Evolutionary conservation across 2,888 invertebrate species (phyloP), one percentile per base, ranked within the genome.

Genomic region (Marasmarcha lunaedactyla): DNA sequence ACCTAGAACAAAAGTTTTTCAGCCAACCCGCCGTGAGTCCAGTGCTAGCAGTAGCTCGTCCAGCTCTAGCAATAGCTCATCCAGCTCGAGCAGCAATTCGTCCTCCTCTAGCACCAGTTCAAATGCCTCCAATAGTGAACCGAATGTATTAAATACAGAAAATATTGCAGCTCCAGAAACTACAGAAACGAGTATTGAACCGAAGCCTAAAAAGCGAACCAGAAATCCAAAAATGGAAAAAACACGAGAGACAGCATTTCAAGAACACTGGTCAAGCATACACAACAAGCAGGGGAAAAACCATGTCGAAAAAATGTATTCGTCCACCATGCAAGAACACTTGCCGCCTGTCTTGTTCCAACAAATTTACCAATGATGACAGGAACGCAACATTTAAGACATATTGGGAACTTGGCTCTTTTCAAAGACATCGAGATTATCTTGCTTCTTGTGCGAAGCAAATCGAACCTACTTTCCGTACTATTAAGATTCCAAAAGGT

Each of bases 171-270:
- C 13, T 27, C 20, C 35, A 38, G 38, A 14, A 11, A 38, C 11
- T 38, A 15, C 27, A 37, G 30, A 37, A 27, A 15, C 30, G 15
- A 37, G 30, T 37, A 30, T 27, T 26, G 15, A 30, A 15, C 26
- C 36, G 14, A 42, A 42, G 38, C 38, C 36, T 36, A 42, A 42
- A 42, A 15, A 37, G 10, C 36, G 42, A 26, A 37, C 33, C 36
- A 42, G 9, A 39, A 39, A 42, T 37, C 38, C 37, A n/a, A n/a
- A 26, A 42, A 39, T 42, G 39, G 42, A 42, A 42, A 42, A 42
- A 37, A 35, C 38, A 39, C 36, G 39, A 33, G 35, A 35, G 38
- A 11, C 38, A 42, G 39, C 14, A 10, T 38, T 39, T 42, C 26
- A 42, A 39, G 35, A 42, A 42, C 12, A 36, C 14, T 39, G 35